Conservation (phyloP, 2,888 invertebrate species). For the Pseudococcus viburni region DNA sequence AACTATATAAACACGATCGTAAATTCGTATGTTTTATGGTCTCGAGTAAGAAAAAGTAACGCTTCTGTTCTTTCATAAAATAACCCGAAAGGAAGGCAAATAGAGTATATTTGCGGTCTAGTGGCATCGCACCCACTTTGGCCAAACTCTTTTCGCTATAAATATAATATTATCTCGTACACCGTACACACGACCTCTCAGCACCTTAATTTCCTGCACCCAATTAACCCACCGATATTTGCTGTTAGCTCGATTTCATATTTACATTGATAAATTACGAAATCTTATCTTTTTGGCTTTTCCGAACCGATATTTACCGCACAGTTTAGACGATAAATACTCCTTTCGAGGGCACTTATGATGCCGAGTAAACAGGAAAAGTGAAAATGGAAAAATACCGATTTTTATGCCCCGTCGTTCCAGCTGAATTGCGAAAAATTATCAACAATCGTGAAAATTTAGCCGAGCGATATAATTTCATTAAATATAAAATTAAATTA, state of each 20-base stretch:
- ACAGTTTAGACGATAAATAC: background rate
- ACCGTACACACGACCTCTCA: background rate
- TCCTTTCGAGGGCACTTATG: background rate
- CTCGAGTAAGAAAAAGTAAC: conserved; percentile 7
- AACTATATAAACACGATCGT: conserved; percentile 49
- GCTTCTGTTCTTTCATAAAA: conserved; percentile 31
- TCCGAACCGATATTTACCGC: background rate
- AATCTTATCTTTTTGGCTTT: background rate
- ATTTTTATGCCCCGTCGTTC: background rate
- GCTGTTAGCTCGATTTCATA: background rate
- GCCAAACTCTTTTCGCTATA: conserved; percentile 1
- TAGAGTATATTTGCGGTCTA: conserved; percentile 39
- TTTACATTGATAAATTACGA: conserved; percentile 37
- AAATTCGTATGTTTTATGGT: conserved; percentile 41
- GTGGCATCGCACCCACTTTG: conserved; percentile 18
- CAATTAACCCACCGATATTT: conserved; percentile 29
- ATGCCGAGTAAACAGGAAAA: background rate
- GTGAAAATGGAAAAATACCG: background rate
- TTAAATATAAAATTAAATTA: conserved; percentile 44
- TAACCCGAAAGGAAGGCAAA: background rate
- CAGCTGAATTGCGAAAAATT: conserved; percentile 33
- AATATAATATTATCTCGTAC: conserved; percentile 2
- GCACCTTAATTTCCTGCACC: background rate
- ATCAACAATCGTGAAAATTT: conserved; percentile 25
- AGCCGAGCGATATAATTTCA: conserved; percentile 38